Evolutionary conservation across 2,113 vertebrate genomes (phyloP), one percentile per base, ranked within the genome.

Genomic region (Pelobates fuscus): DNA sequence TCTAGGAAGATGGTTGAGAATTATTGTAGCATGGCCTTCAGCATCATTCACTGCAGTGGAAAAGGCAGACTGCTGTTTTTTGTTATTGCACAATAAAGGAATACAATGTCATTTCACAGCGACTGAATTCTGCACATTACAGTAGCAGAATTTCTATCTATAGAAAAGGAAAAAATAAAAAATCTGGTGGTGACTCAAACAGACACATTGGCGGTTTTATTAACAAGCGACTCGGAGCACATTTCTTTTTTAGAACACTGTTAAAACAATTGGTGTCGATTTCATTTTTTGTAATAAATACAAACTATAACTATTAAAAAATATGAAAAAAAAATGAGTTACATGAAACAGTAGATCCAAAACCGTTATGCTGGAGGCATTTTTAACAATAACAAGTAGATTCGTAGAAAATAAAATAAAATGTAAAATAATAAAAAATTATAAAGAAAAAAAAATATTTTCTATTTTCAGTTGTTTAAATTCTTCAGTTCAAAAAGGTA

Each of bases 81-180:
- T 67, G 32, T 75, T 59, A 75, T 17, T 18, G 52, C 25, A 59
- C 71, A 27, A 67, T 75, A 67, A 75, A 75, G 63, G 44, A 64
- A 73, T 66, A 46, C 71, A 43, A 66, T 43, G n/a, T 46, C 49
- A 75, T 75, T 67, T 46, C 57, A 18, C 54, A 26, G 43, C 15
- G 8, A 30, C 70, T 61, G 43, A 20, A 32, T 46, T 29, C 37
- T 8, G 2, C 58, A 37, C 67, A 24, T 55, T 20, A 10, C 52
- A 4, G 52, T 23, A 55, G 52, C 5, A 55, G 52, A 20, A 55
- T 21, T 23, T 55, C 21, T 10, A 21, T 55, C 52, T 55, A 23
- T n/a, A 55, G 52, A 20, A 49, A 49, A n/a, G 18, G 15, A 49
- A 3, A 14, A 14, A 49, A 37, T 6, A 37, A 37, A 37, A 10